phyloP scores from a whole-genome alignment of 2,888 invertebrate genomes.

The Incurvaria masculella region DNA sequence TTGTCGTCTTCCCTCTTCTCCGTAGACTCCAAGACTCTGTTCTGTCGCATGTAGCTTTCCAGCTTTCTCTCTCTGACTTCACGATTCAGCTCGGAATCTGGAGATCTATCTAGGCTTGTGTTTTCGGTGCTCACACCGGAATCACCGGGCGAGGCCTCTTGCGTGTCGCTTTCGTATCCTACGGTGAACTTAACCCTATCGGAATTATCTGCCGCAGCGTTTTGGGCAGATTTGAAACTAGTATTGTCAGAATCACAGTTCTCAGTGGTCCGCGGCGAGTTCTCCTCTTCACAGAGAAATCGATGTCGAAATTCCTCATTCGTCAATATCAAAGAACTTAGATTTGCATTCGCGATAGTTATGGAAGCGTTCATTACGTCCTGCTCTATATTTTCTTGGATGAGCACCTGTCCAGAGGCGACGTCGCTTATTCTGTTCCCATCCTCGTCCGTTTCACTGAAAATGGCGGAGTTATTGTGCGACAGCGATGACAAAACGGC shows the following conservation, averaged over 20 bases:
- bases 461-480: constrained; percentile 45
- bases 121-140: constrained; percentile 73
- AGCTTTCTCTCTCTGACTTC: constrained; percentile 25
- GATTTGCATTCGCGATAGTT: constrained; percentile 62
- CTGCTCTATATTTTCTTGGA: constrained; percentile 37
- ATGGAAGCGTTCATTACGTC: constrained; percentile 50
- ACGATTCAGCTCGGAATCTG: constrained; percentile 52
- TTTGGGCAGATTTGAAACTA: constrained; percentile 39
- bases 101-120: constrained; percentile 64
- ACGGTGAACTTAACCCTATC: constrained; percentile 46
- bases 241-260: constrained; percentile 26
- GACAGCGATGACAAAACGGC: constrained; percentile 52
- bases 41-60: constrained; percentile 39
- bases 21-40: constrained; percentile 39
- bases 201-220: constrained; percentile 26
- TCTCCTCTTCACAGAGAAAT: constrained; percentile 27
- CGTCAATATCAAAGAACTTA: constrained; percentile 55
- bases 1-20: constrained; percentile 23
- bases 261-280: constrained; percentile 7
- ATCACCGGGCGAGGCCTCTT: constrained; percentile 49
- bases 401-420: constrained; percentile 36
- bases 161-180: constrained; percentile 43
- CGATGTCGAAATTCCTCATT: constrained; percentile 43
- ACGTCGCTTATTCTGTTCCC: constrained; percentile 26
- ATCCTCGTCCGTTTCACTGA: constrained; percentile 38